Base-by-base conservation (phyloP, 1,140 invertebrate species). In the Belonocnema kinseyi region DNA sequence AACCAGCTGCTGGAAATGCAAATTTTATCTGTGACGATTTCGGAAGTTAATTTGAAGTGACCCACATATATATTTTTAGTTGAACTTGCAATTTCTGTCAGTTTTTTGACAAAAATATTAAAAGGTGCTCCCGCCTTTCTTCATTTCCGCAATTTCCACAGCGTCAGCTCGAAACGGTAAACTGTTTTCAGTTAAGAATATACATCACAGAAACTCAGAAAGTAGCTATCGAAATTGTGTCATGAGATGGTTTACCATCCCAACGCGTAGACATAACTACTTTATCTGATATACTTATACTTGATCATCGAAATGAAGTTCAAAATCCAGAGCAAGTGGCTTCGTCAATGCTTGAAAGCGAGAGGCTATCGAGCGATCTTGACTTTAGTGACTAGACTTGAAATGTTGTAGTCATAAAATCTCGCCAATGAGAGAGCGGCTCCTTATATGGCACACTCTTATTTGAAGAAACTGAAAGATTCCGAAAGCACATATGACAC, bases 281-380 rank as follows among this genome's bases (percentile, higher is more conserved):
- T 56, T 61, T 19, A 50, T 19, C 3, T 54, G 40, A 56, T 75
- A 19, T 26, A 26, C 21, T 3, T 58, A 58, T 58, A 50, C 73
- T 61, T 46, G 33, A 51, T 73, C 72, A 61, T 71, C n/a, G 74
- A 71, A 76, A 71, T 51, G 58, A 71, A 76, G 74, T 71, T 71
- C 71, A 52, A 19, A 76, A 72, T 19, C 33, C 33, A 52, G 21
- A 61, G 40, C 50, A 61, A 66, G 74, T 61, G 66, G 61, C 56
- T 66, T 75, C 61, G 61, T 74, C 52, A 16, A 54, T 40, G 76
- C 80, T 58, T 40, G 72, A 76, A 71, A 70, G 71, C 54, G 72
- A 61, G 73, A 70, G 70, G 72, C 66, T 71, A 77, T 76, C 77
- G 54, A 77, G 54, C 53, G 56, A 81, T 71, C 80, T 77, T 54